Base-by-base conservation (phyloP, 1,140 invertebrate genomes). In the Caenorhabditis remanei region DNA sequence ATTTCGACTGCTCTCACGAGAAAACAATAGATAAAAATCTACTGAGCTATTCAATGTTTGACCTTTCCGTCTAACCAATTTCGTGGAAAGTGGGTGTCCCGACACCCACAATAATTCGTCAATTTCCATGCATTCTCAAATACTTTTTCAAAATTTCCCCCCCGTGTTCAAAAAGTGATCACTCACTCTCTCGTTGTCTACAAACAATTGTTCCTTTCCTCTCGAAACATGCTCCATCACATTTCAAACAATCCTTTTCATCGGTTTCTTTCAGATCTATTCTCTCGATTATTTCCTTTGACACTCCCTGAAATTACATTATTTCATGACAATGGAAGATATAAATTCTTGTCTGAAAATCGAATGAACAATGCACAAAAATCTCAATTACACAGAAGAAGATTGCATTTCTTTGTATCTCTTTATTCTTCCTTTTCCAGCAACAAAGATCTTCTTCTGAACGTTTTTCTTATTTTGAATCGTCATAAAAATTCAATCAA, bases 221-320 rank as follows among this genome's bases (percentile, higher is more conserved):
- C 13, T 79, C 71, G n/a, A 79, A 79, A 79, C 71, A 50, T 8
- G 71, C 71, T 11, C 71, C 71, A 79, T 79, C 71, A 24, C 71
- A 79, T 50, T 16, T 50, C 9, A 46, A 79, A 50, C 43, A 50
- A 9, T 48, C 71, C 46, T 79, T 79, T 24, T 79, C 46, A 41
- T 79, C 46, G 6, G 40, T 21, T 79, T 79, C 71, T 24, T 50
- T 79, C 14, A 79, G n/a, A 41, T 79, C 71, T 32, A 79, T 41
- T n/a, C 41, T 48, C 24, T 79, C 71, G 19, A 79, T 79, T 50
- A 32, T 21, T 50, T 79, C 71, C 46, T 50, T 79, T 24, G 71
- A n/a, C 9, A 79, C 71, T 24, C 71, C 71, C 71, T 79, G 71
- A 48, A 79, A 79, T 13, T 19, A 13, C 6, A 11, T 50, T 79